Evolutionary conservation across 2,113 vertebrate species (phyloP), one percentile per base, ranked within the genome.

Genomic region (Apodemus speciosus): DNA sequence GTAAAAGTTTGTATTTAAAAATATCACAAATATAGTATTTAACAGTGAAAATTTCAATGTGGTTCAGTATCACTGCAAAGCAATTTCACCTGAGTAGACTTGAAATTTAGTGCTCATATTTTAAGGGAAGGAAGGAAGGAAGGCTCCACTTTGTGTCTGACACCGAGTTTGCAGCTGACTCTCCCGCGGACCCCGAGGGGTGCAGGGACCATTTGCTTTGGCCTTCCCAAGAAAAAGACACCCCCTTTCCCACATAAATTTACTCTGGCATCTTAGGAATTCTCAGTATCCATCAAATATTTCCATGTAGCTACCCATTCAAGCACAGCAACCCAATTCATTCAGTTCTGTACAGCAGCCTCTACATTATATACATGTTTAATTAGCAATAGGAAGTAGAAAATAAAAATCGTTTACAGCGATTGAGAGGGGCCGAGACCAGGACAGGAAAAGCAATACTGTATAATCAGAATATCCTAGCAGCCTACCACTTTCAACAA

Each of bases 11-110:
- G 40, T 96, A 95, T 95, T 95, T 96, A 94, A 96, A 97, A 96
- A 97, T 97, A 97, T 95, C 93, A 97, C 94, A 97, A 93, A 79
- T 89, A 92, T 95, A 87, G 94, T 92, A 92, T 84, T 92, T 88
- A 97, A 96, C 93, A 96, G 94, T 97, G 97, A 97, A 96, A 96
- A 92, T 92, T 86, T 96, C 95, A 88, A 97, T 97, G 97, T 98
- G 97, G 53, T 83, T 94, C 98, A 96, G 96, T 97, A 97, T 97
- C 97, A 98, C 96, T 97, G 97, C 97, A 97, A 98, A 98, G 97
- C 96, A 97, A 98, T 96, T 98, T 98, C 97, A 97, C 98, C 96
- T 98, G 97, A 98, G 95, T 96, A 93, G 95, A 95, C 96, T 97
- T 72, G 95, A 98, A 98, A 97, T 98, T 97, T 97, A 97, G 96